Base-by-base conservation (phyloP, 1,140 invertebrate genomes). In the Drosophila rufa region DNA sequence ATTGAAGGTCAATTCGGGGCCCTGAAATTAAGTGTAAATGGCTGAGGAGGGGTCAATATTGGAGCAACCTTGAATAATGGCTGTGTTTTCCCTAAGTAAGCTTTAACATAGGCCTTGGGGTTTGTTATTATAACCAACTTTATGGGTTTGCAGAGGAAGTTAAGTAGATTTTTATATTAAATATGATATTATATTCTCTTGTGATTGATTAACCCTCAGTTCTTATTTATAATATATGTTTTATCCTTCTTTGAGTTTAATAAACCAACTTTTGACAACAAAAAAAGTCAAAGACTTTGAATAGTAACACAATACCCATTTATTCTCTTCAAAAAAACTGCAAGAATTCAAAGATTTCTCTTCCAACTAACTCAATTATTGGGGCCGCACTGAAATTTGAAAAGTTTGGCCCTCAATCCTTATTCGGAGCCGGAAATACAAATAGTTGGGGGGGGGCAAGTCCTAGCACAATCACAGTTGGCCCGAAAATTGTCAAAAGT, bases 401-500 rank as follows among this genome's bases (percentile, higher is more conserved):
- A 73, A 74, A 74, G 68, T 74, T 73, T n/a, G 17, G 14, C 19
- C 12, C 19, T 14, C 27, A 27, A 25, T 17, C 15, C 36, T 0
- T 27, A 33, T 11, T 6, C 27, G 30, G 8, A 30, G 47, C 27
- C 27, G 5, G 33, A 15, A 51, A 62, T 33, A 33, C 43, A 43
- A 58, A 30, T 43, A 58, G 47, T 66, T 19, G 36, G 11, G 43
- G 12, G 46, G 48, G 42, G 9, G 1, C 33, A 36, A 11, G 19
- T 27, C 33, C 25, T 27, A 36, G 38, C 43, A 48, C 69, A 73
- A 73, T 73, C 67, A 73, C 69, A 60, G 70, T 73, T 74, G 70
- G 22, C 68, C 70, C 46, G n/a, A 50, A 73, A 73, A 74, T 73
- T 73, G 68, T 55, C 12, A 62, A 74, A 66, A 75, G 22, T 38